A percentile compares a stretch with the other conserved stretches of the same genome.
Evolutionary conservation across 2,797 vertebrate species (phyloP).

Genomic region (Crenuchus spilurus): DNA sequence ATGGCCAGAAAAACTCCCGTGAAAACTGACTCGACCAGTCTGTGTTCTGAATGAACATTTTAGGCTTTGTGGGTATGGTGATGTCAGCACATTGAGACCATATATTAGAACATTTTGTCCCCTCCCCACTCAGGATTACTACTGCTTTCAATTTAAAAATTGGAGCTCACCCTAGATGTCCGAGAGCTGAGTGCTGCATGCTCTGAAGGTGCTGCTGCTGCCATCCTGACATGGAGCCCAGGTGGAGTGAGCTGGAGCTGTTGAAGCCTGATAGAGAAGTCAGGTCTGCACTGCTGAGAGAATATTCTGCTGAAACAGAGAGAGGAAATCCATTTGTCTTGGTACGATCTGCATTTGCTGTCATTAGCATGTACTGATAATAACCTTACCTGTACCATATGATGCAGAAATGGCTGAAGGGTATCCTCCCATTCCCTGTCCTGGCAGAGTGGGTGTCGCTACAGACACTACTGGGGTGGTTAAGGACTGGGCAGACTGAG

Average conservation of each 20-base stretch:
- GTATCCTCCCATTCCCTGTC: slow-evolving; percentile 93
- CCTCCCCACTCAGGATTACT: too few relatives aligned
- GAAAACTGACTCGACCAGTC: too few relatives aligned
- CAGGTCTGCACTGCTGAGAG: slow-evolving; percentile 86
- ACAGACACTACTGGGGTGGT: slow-evolving; percentile 91
- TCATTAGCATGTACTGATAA: not conserved
- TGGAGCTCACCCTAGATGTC: slow-evolving; percentile 89
- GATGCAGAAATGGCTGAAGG: slow-evolving; percentile 91
- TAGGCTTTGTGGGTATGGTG: too few relatives aligned
- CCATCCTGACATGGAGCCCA: slow-evolving; percentile 91
- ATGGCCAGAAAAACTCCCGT: too few relatives aligned
- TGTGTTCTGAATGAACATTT: too few relatives aligned
- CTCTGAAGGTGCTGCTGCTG: slow-evolving; percentile 92
- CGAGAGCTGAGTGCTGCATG: slow-evolving; percentile 88
- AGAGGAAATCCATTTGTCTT: not conserved
- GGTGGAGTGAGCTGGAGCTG: slow-evolving; percentile 84
- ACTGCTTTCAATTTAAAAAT: too few relatives aligned
- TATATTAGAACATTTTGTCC: too few relatives aligned
- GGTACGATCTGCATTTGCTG: not conserved
- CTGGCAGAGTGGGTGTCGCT: slow-evolving; percentile 87
- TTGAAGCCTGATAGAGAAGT: slow-evolving; percentile 90
- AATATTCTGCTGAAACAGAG: slow-evolving; percentile 77
- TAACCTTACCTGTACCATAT: slow-evolving; percentile 87
- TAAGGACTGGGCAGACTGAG: slow-evolving; percentile 93
- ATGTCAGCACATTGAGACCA: too few relatives aligned